A percentile compares a stretch with the other conserved stretches of the same genome.
Evolutionary conservation across 2,888 invertebrate species (phyloP).

Genomic region (Xylocampa areola): DNA sequence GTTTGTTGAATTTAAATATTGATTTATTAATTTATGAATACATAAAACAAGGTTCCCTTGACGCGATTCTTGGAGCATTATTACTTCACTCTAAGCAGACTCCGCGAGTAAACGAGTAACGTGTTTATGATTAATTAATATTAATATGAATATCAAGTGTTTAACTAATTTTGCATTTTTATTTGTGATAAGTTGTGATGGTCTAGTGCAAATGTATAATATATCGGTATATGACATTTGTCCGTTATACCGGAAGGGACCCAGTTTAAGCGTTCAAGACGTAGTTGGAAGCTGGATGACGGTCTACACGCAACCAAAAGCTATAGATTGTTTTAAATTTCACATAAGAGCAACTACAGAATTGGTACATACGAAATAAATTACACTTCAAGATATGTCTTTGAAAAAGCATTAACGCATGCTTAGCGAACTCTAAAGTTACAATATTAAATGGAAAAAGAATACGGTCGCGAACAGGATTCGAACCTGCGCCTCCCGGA

Average conservation of each 20-base stretch:
- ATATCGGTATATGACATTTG: conserved; percentile 42
- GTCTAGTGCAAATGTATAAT: conserved; percentile 25
- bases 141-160: conserved; percentile 46
- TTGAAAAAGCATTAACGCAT: too few relatives aligned
- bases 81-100: conserved; percentile 18
- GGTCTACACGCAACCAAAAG: conserved; percentile 64
- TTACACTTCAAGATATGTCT: too few relatives aligned
- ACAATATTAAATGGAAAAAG: too few relatives aligned
- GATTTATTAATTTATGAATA: conserved; percentile 19
- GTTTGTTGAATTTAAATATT: conserved; percentile 35
- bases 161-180: conserved; percentile 36
- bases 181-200: conserved; percentile 27
- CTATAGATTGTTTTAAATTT: conserved; percentile 64
- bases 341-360: conserved; percentile 65
- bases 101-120: conserved; percentile 43
- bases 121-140: conserved; percentile 47
- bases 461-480: too few relatives aligned
- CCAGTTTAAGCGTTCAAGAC: conserved; percentile 53
- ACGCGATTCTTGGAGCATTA: background rate
- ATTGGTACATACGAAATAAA: conserved; percentile 44
- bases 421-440: background rate
- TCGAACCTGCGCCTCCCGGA: too few relatives aligned
- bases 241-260: conserved; percentile 52
- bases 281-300: conserved; percentile 68
- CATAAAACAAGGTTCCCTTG: conserved; percentile 26